Evolutionary conservation across 1,140 invertebrate genomes (phyloP), one percentile per base, ranked within the genome.

Genomic region (Tachypleus tridentatus): DNA sequence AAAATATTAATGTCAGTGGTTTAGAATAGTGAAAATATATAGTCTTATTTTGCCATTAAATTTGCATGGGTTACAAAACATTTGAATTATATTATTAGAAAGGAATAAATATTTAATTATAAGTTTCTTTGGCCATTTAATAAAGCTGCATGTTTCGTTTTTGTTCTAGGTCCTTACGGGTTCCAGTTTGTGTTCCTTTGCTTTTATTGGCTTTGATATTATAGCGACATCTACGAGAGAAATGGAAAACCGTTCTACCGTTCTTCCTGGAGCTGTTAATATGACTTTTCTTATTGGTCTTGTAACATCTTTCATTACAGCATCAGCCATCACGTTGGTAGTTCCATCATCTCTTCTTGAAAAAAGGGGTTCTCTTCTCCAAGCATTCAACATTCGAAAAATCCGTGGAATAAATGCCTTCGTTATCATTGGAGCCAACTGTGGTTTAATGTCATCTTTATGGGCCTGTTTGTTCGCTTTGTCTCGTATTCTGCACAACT

Each of bases 191-290:
- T 70, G 69, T 48, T 74, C 75, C 64, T 77, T 75, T 59, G 76
- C 76, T 5, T 74, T 70, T 51, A 69, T 69, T 56, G 76, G 76
- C 4, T 77, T 71, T 61, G 76, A 77, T 49, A 69, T 71, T 11
- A 63, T 71, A 9, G 65, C 70, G 9, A 68, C 70, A 4, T 64
- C 73, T 1, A 75, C 72, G 5, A 74, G 69, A 60, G 73, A 73
- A 0, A 51, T 61, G 50, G 57, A 59, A 4, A 61, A 67, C 49
- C 58, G 65, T 3, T 60, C 62, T 10, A 57, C 57, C 11, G 61
- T 57, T 1, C 63, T 63, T 52, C 65, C 65, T 1, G 52, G 58
- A 1, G 49, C 51, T 3, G 62, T 67, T 58, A 67, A 62, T 29
- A 50, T 57, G 3, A 51, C 60, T 3, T 67, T 67, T 51, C 10